Conservation (phyloP, 1,140 invertebrate genomes). For the Cherax destructor region DNA sequence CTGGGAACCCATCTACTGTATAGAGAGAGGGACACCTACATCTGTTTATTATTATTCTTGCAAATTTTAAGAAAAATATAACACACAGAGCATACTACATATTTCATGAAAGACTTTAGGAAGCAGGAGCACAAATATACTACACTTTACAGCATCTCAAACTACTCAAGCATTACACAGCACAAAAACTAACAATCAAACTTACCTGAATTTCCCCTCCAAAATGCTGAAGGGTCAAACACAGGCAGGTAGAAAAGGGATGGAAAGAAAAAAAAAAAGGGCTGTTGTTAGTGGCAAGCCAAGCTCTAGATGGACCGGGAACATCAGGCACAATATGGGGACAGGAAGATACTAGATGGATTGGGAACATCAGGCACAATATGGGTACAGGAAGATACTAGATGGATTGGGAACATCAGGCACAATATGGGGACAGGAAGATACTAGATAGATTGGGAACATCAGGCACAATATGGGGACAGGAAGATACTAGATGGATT, state of each 20-base stretch:
- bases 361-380: no score
- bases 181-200: background rate
- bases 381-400: no score
- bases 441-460: no score
- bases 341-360: no score
- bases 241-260: constrained; percentile 2
- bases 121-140: background rate
- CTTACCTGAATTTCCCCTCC: constrained; percentile 52
- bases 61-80: background rate
- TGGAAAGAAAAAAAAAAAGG: background rate
- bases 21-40: no score
- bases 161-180: background rate
- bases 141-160: background rate
- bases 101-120: background rate
- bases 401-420: no score
- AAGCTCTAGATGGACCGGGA: constrained; percentile 17
- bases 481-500: no score
- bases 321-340: no score
- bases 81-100: background rate
- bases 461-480: no score
- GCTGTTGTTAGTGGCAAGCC: background rate
- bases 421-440: no score
- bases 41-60: no score
- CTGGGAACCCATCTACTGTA: no score
- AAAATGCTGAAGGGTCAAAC: constrained; percentile 45